phyloP scores from a whole-genome alignment of 2,113 vertebrate species.

The Semnornis frantzii region DNA sequence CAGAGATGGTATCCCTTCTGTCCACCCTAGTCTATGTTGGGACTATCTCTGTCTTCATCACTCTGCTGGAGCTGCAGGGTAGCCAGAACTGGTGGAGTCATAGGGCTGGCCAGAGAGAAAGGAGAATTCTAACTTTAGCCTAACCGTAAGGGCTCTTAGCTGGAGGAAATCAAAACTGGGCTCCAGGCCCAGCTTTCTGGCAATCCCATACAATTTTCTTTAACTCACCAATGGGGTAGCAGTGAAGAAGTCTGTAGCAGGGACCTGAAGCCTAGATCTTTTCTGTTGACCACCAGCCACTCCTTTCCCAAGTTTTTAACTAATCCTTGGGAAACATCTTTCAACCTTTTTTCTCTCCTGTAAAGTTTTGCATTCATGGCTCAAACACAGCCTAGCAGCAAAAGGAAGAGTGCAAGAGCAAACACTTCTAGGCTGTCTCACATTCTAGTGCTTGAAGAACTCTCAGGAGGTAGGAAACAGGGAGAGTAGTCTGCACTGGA shows the following conservation, averaged over 20 bases:
- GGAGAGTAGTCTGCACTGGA: background rate
- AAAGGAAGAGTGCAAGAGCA: background rate
- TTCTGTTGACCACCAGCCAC: background rate
- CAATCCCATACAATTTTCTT: background rate
- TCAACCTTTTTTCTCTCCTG: background rate
- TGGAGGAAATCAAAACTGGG: background rate
- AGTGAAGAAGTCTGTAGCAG: background rate
- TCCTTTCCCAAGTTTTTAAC: background rate
- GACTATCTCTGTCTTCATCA: background rate
- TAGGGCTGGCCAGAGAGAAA: background rate
- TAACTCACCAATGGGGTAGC: background rate
- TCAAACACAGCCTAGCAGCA: background rate
- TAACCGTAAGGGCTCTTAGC: background rate
- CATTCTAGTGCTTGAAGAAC: background rate
- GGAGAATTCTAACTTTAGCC: constrained; percentile 27
- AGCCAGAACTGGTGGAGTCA: background rate
- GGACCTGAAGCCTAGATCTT: background rate
- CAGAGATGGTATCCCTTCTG: background rate
- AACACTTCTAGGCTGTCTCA: background rate
- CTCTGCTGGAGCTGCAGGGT: background rate
- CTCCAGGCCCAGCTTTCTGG: background rate
- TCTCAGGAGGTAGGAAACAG: background rate
- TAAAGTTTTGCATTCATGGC: background rate
- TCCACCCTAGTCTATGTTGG: background rate
- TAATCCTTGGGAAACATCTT: background rate